Evolutionary conservation across 2,888 invertebrate species (phyloP).

Genomic region (Leucophora obtusa): DNA sequence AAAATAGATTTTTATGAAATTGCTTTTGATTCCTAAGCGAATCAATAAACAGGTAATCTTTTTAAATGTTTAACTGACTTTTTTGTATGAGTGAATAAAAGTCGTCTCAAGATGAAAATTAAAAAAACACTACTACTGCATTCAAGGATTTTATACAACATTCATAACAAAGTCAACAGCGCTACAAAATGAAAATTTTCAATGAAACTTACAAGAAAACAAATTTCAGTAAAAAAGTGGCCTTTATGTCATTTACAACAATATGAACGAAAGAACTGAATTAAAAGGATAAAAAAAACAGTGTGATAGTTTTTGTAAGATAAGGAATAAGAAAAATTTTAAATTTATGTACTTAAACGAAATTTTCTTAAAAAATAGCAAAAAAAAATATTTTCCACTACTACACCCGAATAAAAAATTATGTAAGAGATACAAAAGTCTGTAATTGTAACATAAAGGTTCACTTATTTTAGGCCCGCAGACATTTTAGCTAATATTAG

Average conservation of each 20-base stretch:
- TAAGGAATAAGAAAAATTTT: constrained; percentile 31
- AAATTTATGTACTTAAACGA: constrained; percentile 31
- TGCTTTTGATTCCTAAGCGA: no score
- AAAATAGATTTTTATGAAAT: no score
- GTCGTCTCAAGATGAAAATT: neutral
- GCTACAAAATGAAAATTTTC: no score
- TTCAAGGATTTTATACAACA: neutral
- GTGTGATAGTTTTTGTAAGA: constrained; percentile 34
- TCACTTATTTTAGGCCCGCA: no score
- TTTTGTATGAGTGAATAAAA: neutral
- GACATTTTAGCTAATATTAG: no score
- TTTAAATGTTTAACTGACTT: no score
- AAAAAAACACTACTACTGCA: neutral
- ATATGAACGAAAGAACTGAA: neutral
- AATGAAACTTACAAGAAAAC: neutral
- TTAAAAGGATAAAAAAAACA: constrained; percentile 3
- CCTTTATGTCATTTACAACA: constrained; percentile 24
- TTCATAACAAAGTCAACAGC: neutral
- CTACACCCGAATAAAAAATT: no score
- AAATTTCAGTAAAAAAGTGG: constrained; percentile 5
- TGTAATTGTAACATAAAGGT: no score
- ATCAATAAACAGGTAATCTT: no score
- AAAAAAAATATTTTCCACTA: neutral
- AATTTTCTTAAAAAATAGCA: neutral
- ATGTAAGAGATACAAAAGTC: no score